A percentile compares a stretch with the other conserved stretches of the same genome.
These are phyloP conservation scores for Jacana jacana DNA, from an alignment of 2,113 vertebrate species.

Conservation along the genomic window DNA sequence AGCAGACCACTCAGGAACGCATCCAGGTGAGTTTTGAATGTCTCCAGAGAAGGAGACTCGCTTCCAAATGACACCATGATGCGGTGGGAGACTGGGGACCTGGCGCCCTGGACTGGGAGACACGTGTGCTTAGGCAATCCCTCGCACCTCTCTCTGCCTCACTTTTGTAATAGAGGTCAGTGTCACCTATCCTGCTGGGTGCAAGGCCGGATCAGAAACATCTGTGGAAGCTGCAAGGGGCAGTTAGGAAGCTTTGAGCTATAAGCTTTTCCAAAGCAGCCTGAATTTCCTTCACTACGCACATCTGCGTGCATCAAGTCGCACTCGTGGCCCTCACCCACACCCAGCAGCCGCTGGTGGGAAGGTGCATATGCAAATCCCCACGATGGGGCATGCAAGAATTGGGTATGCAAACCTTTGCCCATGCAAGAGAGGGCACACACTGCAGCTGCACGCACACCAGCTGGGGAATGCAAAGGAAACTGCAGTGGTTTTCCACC, in stretches of 20 bases:
- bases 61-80: background rate
- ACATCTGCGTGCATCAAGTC: background rate
- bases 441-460: background rate
- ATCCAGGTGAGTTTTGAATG: no score
- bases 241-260: background rate
- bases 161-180: background rate
- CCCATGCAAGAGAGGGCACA: background rate
- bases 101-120: fast-evolving
- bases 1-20: no score
- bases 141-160: background rate
- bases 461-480: background rate
- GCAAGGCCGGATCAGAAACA: background rate
- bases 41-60: no score
- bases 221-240: background rate
- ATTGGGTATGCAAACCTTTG: background rate
- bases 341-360: fast-evolving
- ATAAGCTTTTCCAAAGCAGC: background rate
- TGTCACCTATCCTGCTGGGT: background rate
- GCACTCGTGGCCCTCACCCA: fast-evolving
- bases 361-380: background rate
- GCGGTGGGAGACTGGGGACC: background rate
- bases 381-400: background rate
- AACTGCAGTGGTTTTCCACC: background rate
- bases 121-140: background rate
- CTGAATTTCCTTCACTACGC: background rate